Conservation (phyloP, 2,888 invertebrate species). For the Euzetes globulus region DNA sequence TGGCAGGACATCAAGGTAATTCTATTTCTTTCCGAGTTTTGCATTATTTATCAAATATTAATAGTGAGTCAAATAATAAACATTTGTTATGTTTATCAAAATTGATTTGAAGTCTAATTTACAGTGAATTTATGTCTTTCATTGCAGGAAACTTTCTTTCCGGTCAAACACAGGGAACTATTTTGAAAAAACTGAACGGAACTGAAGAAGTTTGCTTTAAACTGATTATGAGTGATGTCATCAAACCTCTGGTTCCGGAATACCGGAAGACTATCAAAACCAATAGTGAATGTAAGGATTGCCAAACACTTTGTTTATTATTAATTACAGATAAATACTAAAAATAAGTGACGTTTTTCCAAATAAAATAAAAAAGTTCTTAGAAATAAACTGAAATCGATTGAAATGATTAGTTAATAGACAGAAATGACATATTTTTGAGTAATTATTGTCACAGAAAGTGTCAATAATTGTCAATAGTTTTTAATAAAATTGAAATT, state of each 20-base stretch:
- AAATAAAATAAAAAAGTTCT: too few species aligned
- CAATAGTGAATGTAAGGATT: constrained; percentile 53
- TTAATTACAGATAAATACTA: too few species aligned
- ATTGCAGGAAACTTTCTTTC: constrained; percentile 74
- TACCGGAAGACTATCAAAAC: constrained; percentile 47
- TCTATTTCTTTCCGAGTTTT: too few species aligned
- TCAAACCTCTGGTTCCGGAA: constrained; percentile 39
- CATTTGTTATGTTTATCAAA: neutral
- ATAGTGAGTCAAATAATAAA: neutral
- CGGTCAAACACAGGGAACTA: constrained; percentile 76
- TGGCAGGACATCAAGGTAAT: constrained; percentile 80
- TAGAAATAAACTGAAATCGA: too few species aligned
- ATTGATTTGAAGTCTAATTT: neutral
- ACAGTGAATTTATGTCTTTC: neutral
- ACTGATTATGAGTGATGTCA: constrained; percentile 49
- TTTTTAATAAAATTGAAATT: too few species aligned
- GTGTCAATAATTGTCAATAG: too few species aligned
- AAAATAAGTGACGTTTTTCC: too few species aligned
- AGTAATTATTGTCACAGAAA: too few species aligned
- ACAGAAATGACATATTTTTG: too few species aligned
- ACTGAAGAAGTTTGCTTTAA: constrained; percentile 84
- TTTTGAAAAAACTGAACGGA: constrained; percentile 80
- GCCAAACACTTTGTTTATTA: constrained; percentile 52
- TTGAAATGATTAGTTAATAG: too few species aligned
- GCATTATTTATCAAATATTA: too few species aligned